Evolutionary conservation across 2,888 invertebrate genomes (phyloP), one percentile per base, ranked within the genome.

Genomic region (Diachrysia chrysitis): DNA sequence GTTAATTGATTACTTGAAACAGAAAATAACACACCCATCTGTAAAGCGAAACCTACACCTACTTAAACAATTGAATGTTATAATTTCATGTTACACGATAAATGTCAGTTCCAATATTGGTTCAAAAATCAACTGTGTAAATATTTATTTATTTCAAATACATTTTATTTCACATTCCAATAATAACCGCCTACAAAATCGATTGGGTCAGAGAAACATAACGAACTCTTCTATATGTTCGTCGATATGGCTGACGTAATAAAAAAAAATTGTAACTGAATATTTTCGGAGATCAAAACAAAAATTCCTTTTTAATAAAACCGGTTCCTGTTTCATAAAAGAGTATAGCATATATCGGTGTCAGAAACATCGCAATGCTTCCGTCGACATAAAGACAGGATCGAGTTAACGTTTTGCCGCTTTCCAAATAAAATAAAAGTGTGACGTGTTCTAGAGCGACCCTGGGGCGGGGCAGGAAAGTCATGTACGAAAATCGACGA

Each of bases 401-500:
- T 35, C 32, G 35, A 66, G 62, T 74, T 73, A 70, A 66, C 59
- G 60, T 74, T 69, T 78, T 66, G 61, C 64, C 63, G 29, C 55
- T 54, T 72, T 69, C 65, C 63, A 66, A 76, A 73, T 69, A 62
- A 70, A 70, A 80, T 75, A 78, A 81, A 71, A 75, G 80, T 78
- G 61, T 64, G 63, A 63, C 58, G 53, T 72, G 66, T 80, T 82
- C 76, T 72, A 76, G 73, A 70, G 66, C 62, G 69, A 60, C 29
- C 61, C 55, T 7, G 19, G 57, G 75, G 58, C 54, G 56, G 29
- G 35, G 64, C 54, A 32, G 35, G 42, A 17, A 69, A 35, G 37
- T 21, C 55, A 51, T 58, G 58, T 12, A 32, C 56, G 35, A 63
- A 65, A 63, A 74, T 78, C 46, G 60, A 51, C 42, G 58, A 53